Evolutionary conservation across 2,888 invertebrate genomes (phyloP), one percentile per base, ranked within the genome.

Genomic region (Harpalus rufipes): DNA sequence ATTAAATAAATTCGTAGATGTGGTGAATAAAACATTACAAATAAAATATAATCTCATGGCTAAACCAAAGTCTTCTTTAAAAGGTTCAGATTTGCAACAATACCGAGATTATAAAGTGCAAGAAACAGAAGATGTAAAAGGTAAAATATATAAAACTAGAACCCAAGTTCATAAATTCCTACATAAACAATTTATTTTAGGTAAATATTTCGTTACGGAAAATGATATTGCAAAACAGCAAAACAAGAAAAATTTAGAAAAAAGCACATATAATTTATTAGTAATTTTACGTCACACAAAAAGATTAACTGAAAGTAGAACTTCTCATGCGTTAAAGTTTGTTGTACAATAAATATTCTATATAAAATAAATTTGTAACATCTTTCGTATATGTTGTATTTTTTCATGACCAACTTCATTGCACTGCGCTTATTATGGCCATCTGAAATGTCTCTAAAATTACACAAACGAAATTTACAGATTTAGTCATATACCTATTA

Each of bases 231-330:
- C 86, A 51, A 65, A 72, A 58, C 85, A 85, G 82, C 81, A 32
- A 61, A 58, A 76, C 16, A 86, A 81, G 51, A 25, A 7, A n/a
- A 58, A 12, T 51, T 51, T 86, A 12, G 86, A 86, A 39, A 86
- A 86, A 79, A 85, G 61, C 41, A 63, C 85, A 16, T 78, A 82
- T 18, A 86, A 84, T 63, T 85, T 86, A 12, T 14, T 86, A 44
- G 85, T 85, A n/a, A 86, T 86, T 74, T 78, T 86, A 32, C 81
- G 86, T 14, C 86, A 86, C 21, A 61, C 79, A 12, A 86, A 85
- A 65, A 65, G 84, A 76, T 51, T 86, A 14, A 21, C 25, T 12
- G 65, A 85, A 81, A 18, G 82, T 68, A 6, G 59, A 41, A 14
- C 63, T 59, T 21, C 68, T 58, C 78, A 82, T 56, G 32, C 41